Evolutionary conservation across 1,140 invertebrate genomes (phyloP).

Genomic region (Drosophila carrolli): DNA sequence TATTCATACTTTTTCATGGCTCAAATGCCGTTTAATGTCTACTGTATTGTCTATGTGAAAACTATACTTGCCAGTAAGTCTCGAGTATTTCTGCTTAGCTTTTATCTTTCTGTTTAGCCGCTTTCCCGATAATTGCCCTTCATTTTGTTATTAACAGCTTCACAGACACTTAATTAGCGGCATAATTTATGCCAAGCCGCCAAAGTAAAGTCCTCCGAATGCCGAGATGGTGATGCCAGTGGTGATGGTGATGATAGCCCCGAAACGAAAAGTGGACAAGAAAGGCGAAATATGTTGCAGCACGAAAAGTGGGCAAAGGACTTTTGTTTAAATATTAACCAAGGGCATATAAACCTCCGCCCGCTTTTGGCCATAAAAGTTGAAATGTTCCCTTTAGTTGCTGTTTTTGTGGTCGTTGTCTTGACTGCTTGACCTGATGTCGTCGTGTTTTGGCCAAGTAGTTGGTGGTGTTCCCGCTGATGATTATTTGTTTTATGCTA

Average conservation of each 20-base stretch:
- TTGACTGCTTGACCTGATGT: constrained; percentile 63
- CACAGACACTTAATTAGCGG: constrained; percentile 66
- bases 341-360: neutral
- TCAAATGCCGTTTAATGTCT: neutral
- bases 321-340: constrained; percentile 74
- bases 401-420: constrained; percentile 28
- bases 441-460: constrained; percentile 48
- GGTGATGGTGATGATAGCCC: constrained; percentile 18
- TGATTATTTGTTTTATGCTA: constrained; percentile 55
- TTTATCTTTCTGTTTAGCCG: constrained; percentile 14
- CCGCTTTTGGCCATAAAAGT: constrained; percentile 54
- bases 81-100: constrained; percentile 25
- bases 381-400: constrained; percentile 34
- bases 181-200: constrained; percentile 60
- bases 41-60: neutral
- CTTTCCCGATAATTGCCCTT: constrained; percentile 59
- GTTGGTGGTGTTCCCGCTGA: constrained; percentile 35
- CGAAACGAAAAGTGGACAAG: constrained; percentile 42
- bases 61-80: constrained; percentile 16
- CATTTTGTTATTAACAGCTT: constrained; percentile 65
- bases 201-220: constrained; percentile 23
- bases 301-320: constrained; percentile 25
- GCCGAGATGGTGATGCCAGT: constrained; percentile 21
- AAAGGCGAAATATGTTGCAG: constrained; percentile 42
- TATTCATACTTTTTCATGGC: neutral